Base-by-base conservation (phyloP, 1,140 invertebrate species). In the Rhagoletis pomonella region DNA sequence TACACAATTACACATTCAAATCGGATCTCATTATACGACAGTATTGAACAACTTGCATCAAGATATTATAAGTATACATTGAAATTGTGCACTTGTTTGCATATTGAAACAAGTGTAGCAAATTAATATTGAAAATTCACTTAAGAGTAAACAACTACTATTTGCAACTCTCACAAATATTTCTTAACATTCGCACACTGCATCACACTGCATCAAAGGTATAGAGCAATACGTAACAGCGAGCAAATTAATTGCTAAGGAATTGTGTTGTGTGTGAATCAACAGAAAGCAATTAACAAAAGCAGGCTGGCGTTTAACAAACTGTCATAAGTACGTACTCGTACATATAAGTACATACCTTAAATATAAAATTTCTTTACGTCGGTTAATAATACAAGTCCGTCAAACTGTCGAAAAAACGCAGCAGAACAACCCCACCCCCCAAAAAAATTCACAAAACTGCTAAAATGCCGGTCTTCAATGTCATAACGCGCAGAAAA, bases 381-480 rank as follows among this genome's bases (percentile, higher is more conserved):
- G 64, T 58, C 42, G 14, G 9, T 47, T 19, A 69, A 55, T 50
- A 69, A 69, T n/a, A n/a, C n/a, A 87, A 87, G 19, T 58, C 86
- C 55, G 85, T 73, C 77, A 88, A 69, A 86, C 73, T 88, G 87
- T 86, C 88, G 77, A 84, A 87, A 59, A 64, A 87, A 84, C 89
- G 88, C 77, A 84, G 58, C 29, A 88, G 73, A 19, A 5, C 73
- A 2, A 55, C 50, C 44, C 73, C 47, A 81, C 42, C 47, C 73
- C 44, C 6, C 1, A 81, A 58, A 81, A 81, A 81, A 81, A 55
- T 9, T 50, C 50, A 81, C n/a, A 81, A 55, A 55, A 50, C 39
- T 55, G 17, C n/a, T 17, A 90, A 88, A 81, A 90, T 90, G 90
- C 90, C 90, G 87, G 89, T 90, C 60, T 87, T 90, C 59, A 89